phyloP scores from a whole-genome alignment of 2,888 invertebrate species.

The Phengaris arion region DNA sequence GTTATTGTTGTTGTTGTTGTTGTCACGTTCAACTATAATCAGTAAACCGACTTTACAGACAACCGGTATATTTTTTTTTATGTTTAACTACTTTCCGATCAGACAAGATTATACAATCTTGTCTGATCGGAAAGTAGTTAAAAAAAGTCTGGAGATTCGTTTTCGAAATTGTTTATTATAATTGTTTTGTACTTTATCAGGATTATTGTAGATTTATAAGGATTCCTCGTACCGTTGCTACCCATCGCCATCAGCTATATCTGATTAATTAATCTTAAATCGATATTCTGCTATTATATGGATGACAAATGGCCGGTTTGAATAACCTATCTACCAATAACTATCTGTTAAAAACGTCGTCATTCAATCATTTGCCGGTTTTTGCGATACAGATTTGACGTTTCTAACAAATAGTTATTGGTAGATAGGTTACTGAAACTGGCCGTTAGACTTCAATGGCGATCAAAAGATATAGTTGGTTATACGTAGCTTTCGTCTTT shows the following conservation, averaged over 20 bases:
- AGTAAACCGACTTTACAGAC: too few relatives aligned
- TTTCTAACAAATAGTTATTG: too few relatives aligned
- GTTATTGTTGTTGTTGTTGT: too few relatives aligned
- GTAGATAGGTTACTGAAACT: too few relatives aligned
- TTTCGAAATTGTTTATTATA: neutral
- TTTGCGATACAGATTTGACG: too few relatives aligned
- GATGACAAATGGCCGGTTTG: neutral
- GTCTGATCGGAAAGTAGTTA: too few relatives aligned
- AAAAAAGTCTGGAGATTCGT: neutral
- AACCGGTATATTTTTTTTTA: too few relatives aligned
- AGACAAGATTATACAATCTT: neutral
- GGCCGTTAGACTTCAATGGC: neutral
- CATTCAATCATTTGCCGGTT: too few relatives aligned
- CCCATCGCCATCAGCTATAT: neutral
- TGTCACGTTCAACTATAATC: too few relatives aligned
- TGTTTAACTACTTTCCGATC: neutral
- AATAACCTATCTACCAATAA: too few relatives aligned
- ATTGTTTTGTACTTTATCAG: neutral
- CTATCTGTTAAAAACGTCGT: too few relatives aligned
- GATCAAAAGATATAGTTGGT: neutral
- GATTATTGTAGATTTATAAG: neutral
- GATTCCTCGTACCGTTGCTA: neutral
- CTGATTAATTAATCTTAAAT: conserved; percentile 4
- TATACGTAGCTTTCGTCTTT: neutral
- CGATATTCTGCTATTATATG: neutral